A percentile compares a stretch with the other conserved stretches of the same genome.
These are phyloP conservation scores for Chaetops frenatus DNA, from an alignment of 2,113 vertebrate genomes.

Conservation along the genomic window DNA sequence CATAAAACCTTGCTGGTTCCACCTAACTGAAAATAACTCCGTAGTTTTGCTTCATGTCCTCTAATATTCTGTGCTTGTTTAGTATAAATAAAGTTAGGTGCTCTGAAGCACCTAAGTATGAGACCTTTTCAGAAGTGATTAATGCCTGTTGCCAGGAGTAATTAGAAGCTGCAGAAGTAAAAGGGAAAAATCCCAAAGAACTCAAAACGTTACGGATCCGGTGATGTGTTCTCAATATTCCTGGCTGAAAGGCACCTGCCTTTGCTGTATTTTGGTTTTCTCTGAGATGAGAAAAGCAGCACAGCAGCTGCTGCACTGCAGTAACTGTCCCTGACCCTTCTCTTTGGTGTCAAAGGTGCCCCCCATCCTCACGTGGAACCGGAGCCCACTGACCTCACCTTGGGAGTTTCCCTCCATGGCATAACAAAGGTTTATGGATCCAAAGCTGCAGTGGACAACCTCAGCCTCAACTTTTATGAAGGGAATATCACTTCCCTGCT, in stretches of 20 bases:
- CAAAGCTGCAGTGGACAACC: slow-evolving; percentile 84
- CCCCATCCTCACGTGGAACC: slow-evolving; percentile 74
- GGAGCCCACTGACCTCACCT: slow-evolving; percentile 76
- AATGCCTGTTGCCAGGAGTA: not conserved
- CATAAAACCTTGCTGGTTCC: not conserved
- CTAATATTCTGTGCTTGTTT: not conserved
- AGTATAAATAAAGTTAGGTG: not conserved
- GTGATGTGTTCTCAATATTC: not conserved
- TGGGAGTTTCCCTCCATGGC: slow-evolving; percentile 85
- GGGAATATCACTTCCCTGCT: slow-evolving; percentile 91
- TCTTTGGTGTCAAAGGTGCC: slow-evolving; percentile 22
- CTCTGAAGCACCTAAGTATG: not conserved
- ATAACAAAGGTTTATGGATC: slow-evolving; percentile 88
- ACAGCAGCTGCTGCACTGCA: not conserved
- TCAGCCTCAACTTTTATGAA: slow-evolving; percentile 90
- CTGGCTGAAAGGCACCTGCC: not conserved
- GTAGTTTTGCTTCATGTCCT: not conserved
- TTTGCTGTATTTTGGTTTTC: not conserved
- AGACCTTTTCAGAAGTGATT: slow-evolving; percentile 5
- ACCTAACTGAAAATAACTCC: not conserved
- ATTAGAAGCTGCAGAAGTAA: not conserved
- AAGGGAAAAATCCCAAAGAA: not conserved
- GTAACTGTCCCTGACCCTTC: not conserved
- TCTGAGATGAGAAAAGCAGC: not conserved
- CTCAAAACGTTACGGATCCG: not conserved